Base-by-base conservation (phyloP, 2,888 invertebrate genomes). In the Melinaea marsaeus region DNA sequence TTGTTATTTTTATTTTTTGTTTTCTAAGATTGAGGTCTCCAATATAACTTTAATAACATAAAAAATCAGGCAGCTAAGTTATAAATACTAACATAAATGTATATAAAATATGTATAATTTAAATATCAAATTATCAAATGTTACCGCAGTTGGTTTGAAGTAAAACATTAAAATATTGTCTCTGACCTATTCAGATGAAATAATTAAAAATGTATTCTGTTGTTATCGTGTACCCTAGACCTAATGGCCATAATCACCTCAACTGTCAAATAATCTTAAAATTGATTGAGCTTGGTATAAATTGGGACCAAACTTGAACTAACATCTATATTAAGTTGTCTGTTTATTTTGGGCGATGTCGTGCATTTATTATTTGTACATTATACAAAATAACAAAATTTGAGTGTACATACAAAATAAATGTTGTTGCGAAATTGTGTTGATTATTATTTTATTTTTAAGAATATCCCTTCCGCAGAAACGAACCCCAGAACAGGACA, bases 351-450 rank as follows among this genome's bases (percentile, higher is more conserved):
- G 67, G 61, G 51, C 89, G 89, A 88, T 86, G 88, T 90, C 90
- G 90, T 90, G 90, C 90, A 90, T 90, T 90, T 90, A 90, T 85
- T 88, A 86, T 87, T 88, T 88, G 88, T 88, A 88, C 87, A 85
- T 81, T 86, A 84, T 86, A 84, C 86, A 86, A 86, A 82, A 76
- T 79, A 82, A 78, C 76, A 74, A 77, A 85, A 81, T 82, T 80
- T 83, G 81, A 85, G 85, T 90, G 88, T 90, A 88, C 86, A 88
- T 86, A 84, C 79, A 84, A 86, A 88, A 87, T 90, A 90, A 89
- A 90, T 88, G 88, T 88, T 89, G 86, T 86, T 88, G 79, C 81
- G 74, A 81, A 73, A 68, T 66, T 71, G 68, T 51, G 22, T 32
- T 51, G 11, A 32, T 7, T 51, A 3, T 51, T 51, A 48, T 51